Evolutionary conservation across 2,797 vertebrate species (phyloP), one percentile per base, ranked within the genome.

Genomic region (Spheniscus humboldti): DNA sequence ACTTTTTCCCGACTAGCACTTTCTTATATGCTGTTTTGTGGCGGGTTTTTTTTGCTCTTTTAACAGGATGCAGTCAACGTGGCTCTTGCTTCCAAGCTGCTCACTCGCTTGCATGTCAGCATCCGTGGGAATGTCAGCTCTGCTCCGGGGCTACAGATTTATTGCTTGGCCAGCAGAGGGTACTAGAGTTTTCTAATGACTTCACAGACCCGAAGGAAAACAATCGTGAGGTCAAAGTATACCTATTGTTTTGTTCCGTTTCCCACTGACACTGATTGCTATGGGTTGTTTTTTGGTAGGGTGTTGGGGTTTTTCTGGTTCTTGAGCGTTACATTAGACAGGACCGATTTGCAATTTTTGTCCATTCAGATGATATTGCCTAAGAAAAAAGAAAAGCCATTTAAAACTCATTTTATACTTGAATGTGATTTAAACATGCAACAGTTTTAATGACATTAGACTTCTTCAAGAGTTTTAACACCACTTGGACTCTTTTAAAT

Each of bases 101-200:
- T 76, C 53, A 3, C 19, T 45, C 22, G 2, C 53, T 73, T 59
- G 35, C n/a, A 7, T 16, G 37, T 30, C 48, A 62, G 64, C 55
- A 62, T 77, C 79, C 15, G 6, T 53, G 72, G 81, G 85, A 76
- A 76, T 22, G 55, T 69, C 72, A 55, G 43, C 27, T 10, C 53
- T 33, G 47, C 31, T 81, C 43, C 9, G 7, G 59, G 63, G 75
- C 50, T 64, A 79, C 60, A 76, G 35, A 85, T 64, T 73, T 74
- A 45, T 77, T 43, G 86, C 91, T 76, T 94, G 93, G 75, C 98
- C 98, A 98, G 98, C 89, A 98, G 98, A 98, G 98, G 98, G 98
- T 95, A 97, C 96, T 76, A 97, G 96, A 97, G 98, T 86, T 97
- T 97, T 97, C 97, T 80, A 56, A 89, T 91, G 97, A 74, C 83